A percentile compares a stretch with the other conserved stretches of the same genome.
Conservation (phyloP, 2,888 invertebrate species). For the Caenorhabditis drosophilae region DNA sequence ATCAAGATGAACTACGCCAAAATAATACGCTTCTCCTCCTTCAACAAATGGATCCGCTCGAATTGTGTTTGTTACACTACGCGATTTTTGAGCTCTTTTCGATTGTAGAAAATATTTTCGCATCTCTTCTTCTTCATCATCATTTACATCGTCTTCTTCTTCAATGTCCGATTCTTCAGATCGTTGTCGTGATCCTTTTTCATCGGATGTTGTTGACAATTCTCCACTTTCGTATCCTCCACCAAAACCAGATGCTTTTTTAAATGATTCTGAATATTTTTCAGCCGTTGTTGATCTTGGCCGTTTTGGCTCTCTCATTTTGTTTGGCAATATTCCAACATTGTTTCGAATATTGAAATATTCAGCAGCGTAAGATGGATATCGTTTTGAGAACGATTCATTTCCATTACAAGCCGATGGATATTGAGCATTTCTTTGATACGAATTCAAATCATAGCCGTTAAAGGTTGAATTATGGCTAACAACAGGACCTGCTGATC, state of each 20-base stretch:
- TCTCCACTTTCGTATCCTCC: slow-evolving; percentile 28
- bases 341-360: slow-evolving; percentile 18
- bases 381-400: slow-evolving; percentile 23
- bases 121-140: slow-evolving; percentile 25
- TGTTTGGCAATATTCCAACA: slow-evolving; percentile 18
- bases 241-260: slow-evolving; percentile 7
- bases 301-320: slow-evolving; percentile 17
- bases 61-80: slow-evolving; percentile 22
- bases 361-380: slow-evolving; percentile 24
- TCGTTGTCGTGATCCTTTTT: no score
- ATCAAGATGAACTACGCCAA: slow-evolving; percentile 36
- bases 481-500: neutral
- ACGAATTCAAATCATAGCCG: slow-evolving; percentile 16
- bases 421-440: slow-evolving; percentile 6
- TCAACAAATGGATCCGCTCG: slow-evolving; percentile 8
- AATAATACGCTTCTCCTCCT: slow-evolving; percentile 39
- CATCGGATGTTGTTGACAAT: slow-evolving; percentile 14
- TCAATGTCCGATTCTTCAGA: slow-evolving; percentile 4
- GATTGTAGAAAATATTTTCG: slow-evolving; percentile 12
- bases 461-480: slow-evolving; percentile 28
- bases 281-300: slow-evolving; percentile 27
- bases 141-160: slow-evolving; percentile 13
- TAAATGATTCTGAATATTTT: slow-evolving; percentile 8
- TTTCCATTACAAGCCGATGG: slow-evolving; percentile 13
- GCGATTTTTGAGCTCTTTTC: slow-evolving; percentile 26